A percentile compares a stretch with the other conserved stretches of the same genome.
These are phyloP conservation scores for Cettia cetti DNA, from an alignment of 2,113 vertebrate species.

Conservation along the genomic window DNA sequence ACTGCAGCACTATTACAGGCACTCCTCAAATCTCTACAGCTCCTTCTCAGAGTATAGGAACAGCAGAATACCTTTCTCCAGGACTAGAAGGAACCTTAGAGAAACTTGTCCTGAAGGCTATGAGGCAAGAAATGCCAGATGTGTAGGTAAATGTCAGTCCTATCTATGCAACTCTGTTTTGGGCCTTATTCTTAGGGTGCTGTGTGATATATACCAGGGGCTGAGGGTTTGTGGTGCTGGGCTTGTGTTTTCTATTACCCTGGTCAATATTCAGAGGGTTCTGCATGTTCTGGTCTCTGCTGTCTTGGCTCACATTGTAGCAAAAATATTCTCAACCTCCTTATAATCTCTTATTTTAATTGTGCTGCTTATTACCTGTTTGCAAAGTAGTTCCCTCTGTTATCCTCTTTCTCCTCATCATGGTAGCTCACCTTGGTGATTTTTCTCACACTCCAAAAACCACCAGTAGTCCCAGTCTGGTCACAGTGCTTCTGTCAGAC, in stretches of 20 bases:
- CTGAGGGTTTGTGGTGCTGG: background rate
- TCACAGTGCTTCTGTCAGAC: background rate
- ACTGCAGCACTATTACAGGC: conserved; percentile 84
- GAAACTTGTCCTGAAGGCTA: conserved; percentile 85
- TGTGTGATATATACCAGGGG: background rate
- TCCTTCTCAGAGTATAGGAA: conserved; percentile 79
- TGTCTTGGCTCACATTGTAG: background rate
- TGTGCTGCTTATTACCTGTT: background rate
- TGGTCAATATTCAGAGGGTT: background rate
- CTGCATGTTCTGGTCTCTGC: background rate
- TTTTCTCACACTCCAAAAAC: background rate
- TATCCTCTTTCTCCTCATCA: background rate
- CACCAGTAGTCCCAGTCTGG: background rate
- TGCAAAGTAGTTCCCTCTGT: background rate
- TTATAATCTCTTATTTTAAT: background rate
- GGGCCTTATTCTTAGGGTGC: background rate
- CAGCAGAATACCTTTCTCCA: conserved; percentile 76
- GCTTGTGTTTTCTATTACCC: background rate
- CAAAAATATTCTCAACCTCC: background rate
- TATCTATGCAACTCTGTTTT: conserved; percentile 41
- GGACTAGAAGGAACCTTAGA: conserved; percentile 80
- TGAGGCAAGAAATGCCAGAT: conserved; percentile 79
- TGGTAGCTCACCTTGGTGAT: background rate
- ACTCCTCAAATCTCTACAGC: conserved; percentile 89
- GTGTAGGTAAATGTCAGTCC: conserved; percentile 91